These are phyloP conservation scores for Rhinoraja longicauda DNA, from an alignment of 2,797 vertebrate species.

Conservation along the genomic window DNA sequence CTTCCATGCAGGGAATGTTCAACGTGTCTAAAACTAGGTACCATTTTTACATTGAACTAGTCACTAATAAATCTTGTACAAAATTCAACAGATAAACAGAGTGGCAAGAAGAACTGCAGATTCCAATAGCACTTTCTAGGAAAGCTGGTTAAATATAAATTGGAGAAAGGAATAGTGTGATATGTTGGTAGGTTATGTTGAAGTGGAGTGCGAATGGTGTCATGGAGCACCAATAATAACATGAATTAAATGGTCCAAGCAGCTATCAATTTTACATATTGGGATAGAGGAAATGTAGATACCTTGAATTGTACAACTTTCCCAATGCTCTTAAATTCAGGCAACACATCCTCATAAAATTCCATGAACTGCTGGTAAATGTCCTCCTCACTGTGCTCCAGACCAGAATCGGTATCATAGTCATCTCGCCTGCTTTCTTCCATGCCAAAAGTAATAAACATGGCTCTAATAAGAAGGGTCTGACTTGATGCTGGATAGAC, in stretches of 20 bases:
- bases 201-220: background rate
- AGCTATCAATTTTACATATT: background rate
- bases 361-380: constrained; percentile 87
- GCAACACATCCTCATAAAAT: constrained; percentile 88
- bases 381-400: constrained; percentile 93
- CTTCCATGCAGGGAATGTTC: too few species aligned
- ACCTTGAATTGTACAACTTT: constrained; percentile 96
- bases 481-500: constrained; percentile 72
- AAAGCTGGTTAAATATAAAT: background rate
- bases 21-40: too few species aligned
- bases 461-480: constrained; percentile 80
- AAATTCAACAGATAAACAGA: background rate
- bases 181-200: background rate
- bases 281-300: constrained; percentile 33
- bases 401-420: constrained; percentile 83
- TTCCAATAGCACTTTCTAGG: background rate
- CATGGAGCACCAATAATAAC: background rate
- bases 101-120: too few species aligned
- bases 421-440: constrained; percentile 86
- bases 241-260: background rate
- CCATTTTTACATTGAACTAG: background rate
- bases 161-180: background rate
- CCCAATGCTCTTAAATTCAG: constrained; percentile 82
- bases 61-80: background rate
- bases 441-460: constrained; percentile 92